A percentile compares a stretch with the other conserved stretches of the same genome.
Evolutionary conservation across 2,113 vertebrate genomes (phyloP).

Genomic region (Pitta sordida): DNA sequence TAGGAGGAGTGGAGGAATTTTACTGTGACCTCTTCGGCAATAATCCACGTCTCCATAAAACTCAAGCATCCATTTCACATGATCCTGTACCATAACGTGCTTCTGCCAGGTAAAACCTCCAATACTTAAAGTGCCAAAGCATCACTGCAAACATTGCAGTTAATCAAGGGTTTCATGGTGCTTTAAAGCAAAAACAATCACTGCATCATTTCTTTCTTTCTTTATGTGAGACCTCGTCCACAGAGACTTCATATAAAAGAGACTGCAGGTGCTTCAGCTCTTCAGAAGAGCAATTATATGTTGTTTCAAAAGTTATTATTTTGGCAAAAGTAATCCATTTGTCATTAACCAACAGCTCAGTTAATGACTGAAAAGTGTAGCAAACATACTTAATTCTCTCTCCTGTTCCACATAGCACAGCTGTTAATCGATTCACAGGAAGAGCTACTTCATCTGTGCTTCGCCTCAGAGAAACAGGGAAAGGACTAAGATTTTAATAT

Average conservation of each 20-base stretch:
- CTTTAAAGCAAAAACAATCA: neutral
- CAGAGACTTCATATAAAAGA: neutral
- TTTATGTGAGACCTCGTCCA: neutral
- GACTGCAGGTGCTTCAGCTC: neutral
- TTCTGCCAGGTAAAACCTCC: neutral
- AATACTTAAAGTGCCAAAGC: neutral
- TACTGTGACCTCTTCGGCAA: neutral
- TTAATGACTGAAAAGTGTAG: constrained; percentile 4
- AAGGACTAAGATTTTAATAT: neutral
- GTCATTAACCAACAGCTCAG: neutral
- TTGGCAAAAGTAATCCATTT: neutral
- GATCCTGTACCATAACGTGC: neutral
- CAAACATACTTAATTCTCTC: neutral
- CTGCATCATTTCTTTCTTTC: neutral
- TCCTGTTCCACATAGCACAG: neutral
- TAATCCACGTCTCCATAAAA: fast-evolving
- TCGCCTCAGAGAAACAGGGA: neutral
- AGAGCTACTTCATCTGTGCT: neutral
- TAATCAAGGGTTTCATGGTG: neutral
- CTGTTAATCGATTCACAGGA: neutral
- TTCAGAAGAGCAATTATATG: neutral
- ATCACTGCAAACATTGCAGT: neutral
- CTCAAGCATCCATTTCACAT: neutral
- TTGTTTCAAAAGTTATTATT: neutral
- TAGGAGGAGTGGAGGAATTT: fast-evolving